Evolutionary conservation across 2,888 invertebrate genomes (phyloP).

Genomic region (Geotrupes spiniger): DNA sequence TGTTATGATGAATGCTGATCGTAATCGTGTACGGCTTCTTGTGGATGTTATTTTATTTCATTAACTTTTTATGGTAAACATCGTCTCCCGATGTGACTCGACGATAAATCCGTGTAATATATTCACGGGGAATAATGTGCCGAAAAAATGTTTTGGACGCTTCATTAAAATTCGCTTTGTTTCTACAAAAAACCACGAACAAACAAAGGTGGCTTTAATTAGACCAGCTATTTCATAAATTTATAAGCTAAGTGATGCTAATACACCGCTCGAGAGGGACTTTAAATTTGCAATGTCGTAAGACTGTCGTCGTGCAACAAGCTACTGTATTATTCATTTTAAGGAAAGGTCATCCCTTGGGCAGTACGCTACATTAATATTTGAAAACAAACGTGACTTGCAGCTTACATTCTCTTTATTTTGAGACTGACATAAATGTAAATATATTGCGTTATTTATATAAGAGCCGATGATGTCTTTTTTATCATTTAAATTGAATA

Average conservation of each 20-base stretch:
- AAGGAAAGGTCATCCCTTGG: conserved; percentile 6
- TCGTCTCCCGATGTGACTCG: too few relatives aligned
- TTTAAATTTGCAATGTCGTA: conserved; percentile 5
- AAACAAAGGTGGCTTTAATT: background rate
- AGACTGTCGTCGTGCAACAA: conserved; percentile 11
- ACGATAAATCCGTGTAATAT: background rate
- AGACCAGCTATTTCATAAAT: background rate
- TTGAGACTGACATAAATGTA: background rate
- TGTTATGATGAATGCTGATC: conserved; percentile 8
- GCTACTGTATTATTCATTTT: conserved; percentile 9
- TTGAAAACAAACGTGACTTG: conserved; percentile 2
- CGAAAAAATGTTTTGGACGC: background rate
- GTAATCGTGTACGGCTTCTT: conserved; percentile 6
- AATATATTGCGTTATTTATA: background rate
- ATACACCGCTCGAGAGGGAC: background rate
- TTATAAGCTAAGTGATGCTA: conserved; percentile 3
- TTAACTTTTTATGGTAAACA: conserved; percentile 5
- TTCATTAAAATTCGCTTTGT: background rate
- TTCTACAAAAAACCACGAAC: background rate
- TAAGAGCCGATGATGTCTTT: too few relatives aligned
- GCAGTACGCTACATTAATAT: conserved; percentile 2
- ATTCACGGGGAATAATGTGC: background rate
- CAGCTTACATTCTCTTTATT: conserved; percentile 5
- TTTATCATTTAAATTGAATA: too few relatives aligned
- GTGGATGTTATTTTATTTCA: conserved; percentile 5